Percentiles rank a stretch among this genome's conserved stretches.
phyloP scores from a whole-genome alignment of 1,140 invertebrate genomes.

The Drosophila setifemur region DNA sequence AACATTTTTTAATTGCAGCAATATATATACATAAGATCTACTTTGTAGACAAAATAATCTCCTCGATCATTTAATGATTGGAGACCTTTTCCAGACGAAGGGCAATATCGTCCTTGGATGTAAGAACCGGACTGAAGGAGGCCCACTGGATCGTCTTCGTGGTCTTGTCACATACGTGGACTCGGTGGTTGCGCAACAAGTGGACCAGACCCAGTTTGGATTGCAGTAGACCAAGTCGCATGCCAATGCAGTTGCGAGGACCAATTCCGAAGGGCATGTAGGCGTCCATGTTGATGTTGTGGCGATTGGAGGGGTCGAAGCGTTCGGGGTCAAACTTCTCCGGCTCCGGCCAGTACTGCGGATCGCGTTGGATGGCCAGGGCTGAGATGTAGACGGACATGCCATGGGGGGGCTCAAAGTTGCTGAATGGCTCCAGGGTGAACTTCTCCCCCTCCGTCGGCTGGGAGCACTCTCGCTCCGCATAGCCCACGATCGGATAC shows the following conservation, averaged over 20 bases:
- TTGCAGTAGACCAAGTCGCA: conserved; percentile 69
- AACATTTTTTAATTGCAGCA: neutral
- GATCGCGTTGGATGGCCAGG: conserved; percentile 60
- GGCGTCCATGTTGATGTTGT: conserved; percentile 84
- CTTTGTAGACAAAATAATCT: neutral
- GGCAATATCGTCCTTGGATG: conserved; percentile 39
- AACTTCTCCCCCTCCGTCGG: conserved; percentile 52
- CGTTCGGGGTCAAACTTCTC: conserved; percentile 87
- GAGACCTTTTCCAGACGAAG: conserved; percentile 37
- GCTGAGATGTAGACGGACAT: conserved; percentile 60
- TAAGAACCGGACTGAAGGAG: neutral
- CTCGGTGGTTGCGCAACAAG: conserved; percentile 55
- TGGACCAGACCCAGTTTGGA: conserved; percentile 67
- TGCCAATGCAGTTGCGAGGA: conserved; percentile 89
- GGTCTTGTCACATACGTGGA: conserved; percentile 49
- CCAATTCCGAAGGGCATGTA: conserved; percentile 89
- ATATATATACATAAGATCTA: neutral
- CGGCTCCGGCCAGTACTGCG: conserved; percentile 86
- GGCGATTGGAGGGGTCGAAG: conserved; percentile 83
- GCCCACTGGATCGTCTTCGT: conserved; percentile 20
- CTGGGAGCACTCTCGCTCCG: conserved; percentile 60
- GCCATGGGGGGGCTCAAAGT: conserved; percentile 50
- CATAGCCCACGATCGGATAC: conserved; percentile 64
- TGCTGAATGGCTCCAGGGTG: conserved; percentile 41
- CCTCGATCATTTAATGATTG: neutral